phyloP scores from a whole-genome alignment of 2,113 vertebrate genomes.

The Vulpes vulpes region DNA sequence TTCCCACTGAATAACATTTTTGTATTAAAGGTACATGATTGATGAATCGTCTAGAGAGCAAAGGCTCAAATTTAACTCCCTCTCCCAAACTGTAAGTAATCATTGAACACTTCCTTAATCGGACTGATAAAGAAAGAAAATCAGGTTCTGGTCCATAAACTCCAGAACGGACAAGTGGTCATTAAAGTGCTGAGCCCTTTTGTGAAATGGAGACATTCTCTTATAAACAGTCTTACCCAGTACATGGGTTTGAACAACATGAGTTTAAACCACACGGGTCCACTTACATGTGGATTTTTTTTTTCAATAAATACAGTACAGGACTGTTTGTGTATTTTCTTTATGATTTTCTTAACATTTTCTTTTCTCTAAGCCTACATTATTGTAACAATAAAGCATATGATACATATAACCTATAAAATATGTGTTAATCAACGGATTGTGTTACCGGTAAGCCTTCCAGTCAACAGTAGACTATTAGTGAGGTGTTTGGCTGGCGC shows the following conservation, averaged over 20 bases:
- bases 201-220: background rate
- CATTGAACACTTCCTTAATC: background rate
- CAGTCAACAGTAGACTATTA: background rate
- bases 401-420: background rate
- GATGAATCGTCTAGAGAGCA: background rate
- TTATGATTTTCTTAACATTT: background rate
- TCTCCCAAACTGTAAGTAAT: background rate
- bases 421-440: background rate
- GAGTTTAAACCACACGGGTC: background rate
- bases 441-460: background rate
- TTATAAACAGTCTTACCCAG: background rate
- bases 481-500: background rate
- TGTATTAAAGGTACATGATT: background rate
- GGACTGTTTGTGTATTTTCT: background rate
- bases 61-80: background rate
- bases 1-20: background rate
- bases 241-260: background rate
- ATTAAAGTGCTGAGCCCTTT: conserved; percentile 1
- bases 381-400: background rate
- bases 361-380: background rate
- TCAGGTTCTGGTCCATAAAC: background rate
- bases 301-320: background rate
- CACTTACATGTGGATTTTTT: background rate
- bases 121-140: background rate
- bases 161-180: background rate